A percentile compares a stretch with the other conserved stretches of the same genome.
These are phyloP conservation scores for Sialis lutaria DNA, from an alignment of 2,888 invertebrate species.

Conservation along the genomic window DNA sequence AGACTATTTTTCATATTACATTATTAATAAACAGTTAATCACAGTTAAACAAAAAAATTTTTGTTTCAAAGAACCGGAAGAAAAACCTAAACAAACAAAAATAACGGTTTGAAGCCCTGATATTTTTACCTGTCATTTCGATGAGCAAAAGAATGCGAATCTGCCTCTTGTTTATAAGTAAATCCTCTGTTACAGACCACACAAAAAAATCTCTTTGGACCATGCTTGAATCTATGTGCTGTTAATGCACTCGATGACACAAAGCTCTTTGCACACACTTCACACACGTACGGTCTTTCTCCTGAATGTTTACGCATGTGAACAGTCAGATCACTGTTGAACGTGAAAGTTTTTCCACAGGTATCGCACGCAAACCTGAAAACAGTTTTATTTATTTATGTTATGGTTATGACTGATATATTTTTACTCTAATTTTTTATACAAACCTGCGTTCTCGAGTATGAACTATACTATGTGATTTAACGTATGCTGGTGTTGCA, in stretches of 20 bases:
- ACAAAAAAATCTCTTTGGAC: constrained; percentile 4
- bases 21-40: no score
- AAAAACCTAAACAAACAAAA: no score
- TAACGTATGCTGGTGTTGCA: constrained; percentile 3
- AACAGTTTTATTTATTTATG: no score
- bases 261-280: constrained; percentile 4
- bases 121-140: background rate
- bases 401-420: no score
- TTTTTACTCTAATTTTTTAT: no score
- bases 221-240: constrained; percentile 5
- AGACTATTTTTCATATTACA: no score
- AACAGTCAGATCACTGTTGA: constrained; percentile 3
- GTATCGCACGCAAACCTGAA: background rate
- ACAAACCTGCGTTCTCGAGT: constrained; percentile 1
- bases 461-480: constrained; percentile 4
- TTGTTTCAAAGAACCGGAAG: no score
- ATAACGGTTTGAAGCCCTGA: no score
- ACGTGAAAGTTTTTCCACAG: constrained; percentile 5
- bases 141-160: constrained; percentile 2
- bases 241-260: constrained; percentile 4
- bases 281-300: constrained; percentile 4
- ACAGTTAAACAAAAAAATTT: no score
- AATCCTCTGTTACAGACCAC: constrained; percentile 3
- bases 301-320: constrained; percentile 5
- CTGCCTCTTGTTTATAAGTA: constrained; percentile 3